phyloP scores from a whole-genome alignment of 2,888 invertebrate genomes.

The Agrotis clavis region DNA sequence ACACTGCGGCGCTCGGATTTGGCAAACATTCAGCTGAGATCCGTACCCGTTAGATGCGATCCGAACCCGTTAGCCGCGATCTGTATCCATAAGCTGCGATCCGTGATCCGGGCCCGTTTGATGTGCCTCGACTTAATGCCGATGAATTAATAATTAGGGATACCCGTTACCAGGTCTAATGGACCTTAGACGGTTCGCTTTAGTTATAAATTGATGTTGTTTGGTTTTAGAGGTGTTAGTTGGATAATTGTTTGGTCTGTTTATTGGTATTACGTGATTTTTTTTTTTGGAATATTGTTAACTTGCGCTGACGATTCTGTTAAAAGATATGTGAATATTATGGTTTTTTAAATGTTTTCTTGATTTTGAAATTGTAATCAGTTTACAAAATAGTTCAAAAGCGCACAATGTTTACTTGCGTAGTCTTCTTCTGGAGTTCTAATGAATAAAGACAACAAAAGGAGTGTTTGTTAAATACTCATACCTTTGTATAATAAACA shows the following conservation, averaged over 20 bases:
- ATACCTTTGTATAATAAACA: too few relatives aligned
- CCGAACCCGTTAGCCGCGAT: conserved; percentile 42
- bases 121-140: conserved; percentile 55
- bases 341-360: background rate
- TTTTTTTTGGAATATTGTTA: background rate
- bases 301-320: too few relatives aligned
- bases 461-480: too few relatives aligned
- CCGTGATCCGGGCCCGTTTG: conserved; percentile 34
- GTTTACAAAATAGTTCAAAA: too few relatives aligned
- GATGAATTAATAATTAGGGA: conserved; percentile 70
- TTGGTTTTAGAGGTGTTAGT: conserved; percentile 21
- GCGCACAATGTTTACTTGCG: too few relatives aligned
- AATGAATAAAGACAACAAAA: too few relatives aligned
- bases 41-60: conserved; percentile 47
- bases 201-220: conserved; percentile 49
- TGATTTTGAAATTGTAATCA: background rate
- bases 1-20: conserved; percentile 71
- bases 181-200: conserved; percentile 40
- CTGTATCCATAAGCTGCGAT: conserved; percentile 46
- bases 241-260: conserved; percentile 29
- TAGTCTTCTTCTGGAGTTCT: too few relatives aligned
- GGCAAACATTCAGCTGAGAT: conserved; percentile 71
- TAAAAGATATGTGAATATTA: background rate
- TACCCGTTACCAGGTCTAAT: conserved; percentile 51
- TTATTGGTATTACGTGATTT: background rate